Conservation (phyloP, 2,113 vertebrate species). For the Hippoglossus stenolepis region DNA sequence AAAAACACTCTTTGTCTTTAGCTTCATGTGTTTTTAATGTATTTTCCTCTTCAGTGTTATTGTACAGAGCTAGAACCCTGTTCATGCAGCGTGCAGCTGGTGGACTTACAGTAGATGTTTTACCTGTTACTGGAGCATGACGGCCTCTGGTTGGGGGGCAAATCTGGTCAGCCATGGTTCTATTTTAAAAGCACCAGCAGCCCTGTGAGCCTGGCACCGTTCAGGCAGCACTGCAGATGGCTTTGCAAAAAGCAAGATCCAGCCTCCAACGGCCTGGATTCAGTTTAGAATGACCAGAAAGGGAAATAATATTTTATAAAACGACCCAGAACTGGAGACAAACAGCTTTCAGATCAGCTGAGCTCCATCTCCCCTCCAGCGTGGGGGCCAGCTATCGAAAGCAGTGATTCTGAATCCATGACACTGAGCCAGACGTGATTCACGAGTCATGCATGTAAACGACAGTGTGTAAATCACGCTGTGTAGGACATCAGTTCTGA, state of each 20-base stretch:
- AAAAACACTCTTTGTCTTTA: too few relatives aligned
- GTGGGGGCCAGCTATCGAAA: constrained; percentile 44
- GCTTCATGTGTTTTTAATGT: too few relatives aligned
- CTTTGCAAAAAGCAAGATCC: constrained; percentile 46
- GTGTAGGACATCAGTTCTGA: constrained; percentile 37
- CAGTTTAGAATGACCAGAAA: background rate
- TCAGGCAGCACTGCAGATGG: constrained; percentile 64
- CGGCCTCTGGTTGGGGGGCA: constrained; percentile 28
- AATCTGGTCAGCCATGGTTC: constrained; percentile 56
- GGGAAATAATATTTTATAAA: background rate
- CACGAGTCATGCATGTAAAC: constrained; percentile 47
- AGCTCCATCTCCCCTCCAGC: constrained; percentile 28
- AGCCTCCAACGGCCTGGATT: constrained; percentile 56
- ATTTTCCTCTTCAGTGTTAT: background rate
- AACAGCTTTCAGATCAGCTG: constrained; percentile 46
- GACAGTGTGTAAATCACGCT: constrained; percentile 29
- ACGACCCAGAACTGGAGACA: constrained; percentile 35
- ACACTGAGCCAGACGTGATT: constrained; percentile 51
- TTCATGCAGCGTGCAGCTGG: background rate
- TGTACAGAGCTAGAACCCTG: background rate
- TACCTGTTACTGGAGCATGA: constrained; percentile 26
- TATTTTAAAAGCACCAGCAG: constrained; percentile 55
- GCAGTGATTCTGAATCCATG: constrained; percentile 36
- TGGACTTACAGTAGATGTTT: constrained; percentile 8
- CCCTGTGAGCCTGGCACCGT: constrained; percentile 53